Evolutionary conservation across 1,140 invertebrate species (phyloP), one percentile per base, ranked within the genome.

Genomic region (Parapsyche elsis): DNA sequence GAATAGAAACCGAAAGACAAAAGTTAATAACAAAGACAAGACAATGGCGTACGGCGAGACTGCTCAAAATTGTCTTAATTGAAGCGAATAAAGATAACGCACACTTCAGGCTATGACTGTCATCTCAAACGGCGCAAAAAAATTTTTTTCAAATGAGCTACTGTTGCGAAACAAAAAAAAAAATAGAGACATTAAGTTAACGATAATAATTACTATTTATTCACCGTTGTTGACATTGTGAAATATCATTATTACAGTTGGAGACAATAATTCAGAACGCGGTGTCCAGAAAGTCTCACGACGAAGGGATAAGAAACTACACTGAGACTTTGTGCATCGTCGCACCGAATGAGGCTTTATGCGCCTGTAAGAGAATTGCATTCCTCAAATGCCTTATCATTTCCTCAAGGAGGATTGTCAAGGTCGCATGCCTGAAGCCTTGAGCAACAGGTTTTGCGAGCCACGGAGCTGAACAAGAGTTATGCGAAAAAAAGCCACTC

Each of bases 381-480:
- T 77, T 77, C 75, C 53, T 64, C 14, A 19, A 77, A 64, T 77
- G 46, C 49, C 49, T 77, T 77, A 53, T 67, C 75, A 77, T 77
- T 77, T 77, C 75, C 57, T 76, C 57, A 30, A 77, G 57, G 57
- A 77, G 75, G 75, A 61, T 67, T 77, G 75, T 77, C 75, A 77
- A 77, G 75, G 75, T 46, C 75, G 75, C 75, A 77, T 77, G 53
- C 57, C 75, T 16, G 57, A 16, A 59, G 21, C 71, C 71, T 75
- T 75, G 71, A 44, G 16, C 71, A 75, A 77, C 75, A 61, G 75
- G 75, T 77, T 77, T 59, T 77, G 75, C 53, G 16, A 59, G 23
- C 19, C 57, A 44, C 53, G 30, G 26, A 64, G n/a, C n/a, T 53
- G 38, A 75, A 46, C 75, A 61, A 64, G 75, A 59, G 57, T 45